A percentile compares a stretch with the other conserved stretches of the same genome.
phyloP scores from a whole-genome alignment of 1,140 invertebrate genomes.

The Calephelis nemesis region DNA sequence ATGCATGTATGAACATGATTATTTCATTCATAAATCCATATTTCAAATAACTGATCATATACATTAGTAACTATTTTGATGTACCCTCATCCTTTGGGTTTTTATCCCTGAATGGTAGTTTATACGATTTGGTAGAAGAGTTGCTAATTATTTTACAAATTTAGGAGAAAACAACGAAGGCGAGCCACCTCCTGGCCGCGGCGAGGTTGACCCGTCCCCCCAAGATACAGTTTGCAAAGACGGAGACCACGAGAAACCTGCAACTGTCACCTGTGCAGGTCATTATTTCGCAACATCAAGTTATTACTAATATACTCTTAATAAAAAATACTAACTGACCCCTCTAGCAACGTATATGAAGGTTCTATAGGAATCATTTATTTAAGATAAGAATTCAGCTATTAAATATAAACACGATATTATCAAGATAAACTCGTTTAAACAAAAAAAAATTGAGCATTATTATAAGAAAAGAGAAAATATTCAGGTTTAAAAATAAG shows the following conservation, averaged over 20 bases:
- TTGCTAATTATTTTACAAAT: conserved; percentile 16
- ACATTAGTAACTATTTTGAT: neutral
- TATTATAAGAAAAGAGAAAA: no score
- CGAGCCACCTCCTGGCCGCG: conserved; percentile 63
- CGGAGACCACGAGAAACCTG: conserved; percentile 69
- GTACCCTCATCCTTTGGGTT: neutral
- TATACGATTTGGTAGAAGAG: neutral
- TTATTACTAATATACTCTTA: conserved; percentile 12
- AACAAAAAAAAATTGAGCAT: no score
- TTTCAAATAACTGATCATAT: conserved; percentile 13
- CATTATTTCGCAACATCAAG: conserved; percentile 11
- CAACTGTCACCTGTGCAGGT: conserved; percentile 76
- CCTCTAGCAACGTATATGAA: no score
- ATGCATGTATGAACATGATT: no score
- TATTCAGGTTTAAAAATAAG: neutral
- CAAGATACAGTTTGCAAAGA: conserved; percentile 70
- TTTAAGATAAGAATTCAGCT: no score
- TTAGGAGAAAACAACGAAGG: conserved; percentile 51
- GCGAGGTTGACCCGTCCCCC: conserved; percentile 53
- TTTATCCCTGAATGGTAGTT: neutral
- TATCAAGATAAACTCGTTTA: no score
- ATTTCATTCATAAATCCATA: conserved; percentile 7
- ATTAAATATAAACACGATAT: no score
- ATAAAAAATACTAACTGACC: neutral
- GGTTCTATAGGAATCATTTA: no score